These are phyloP conservation scores for Syngnathus acus DNA, from an alignment of 2,797 vertebrate genomes.

Conservation along the genomic window DNA sequence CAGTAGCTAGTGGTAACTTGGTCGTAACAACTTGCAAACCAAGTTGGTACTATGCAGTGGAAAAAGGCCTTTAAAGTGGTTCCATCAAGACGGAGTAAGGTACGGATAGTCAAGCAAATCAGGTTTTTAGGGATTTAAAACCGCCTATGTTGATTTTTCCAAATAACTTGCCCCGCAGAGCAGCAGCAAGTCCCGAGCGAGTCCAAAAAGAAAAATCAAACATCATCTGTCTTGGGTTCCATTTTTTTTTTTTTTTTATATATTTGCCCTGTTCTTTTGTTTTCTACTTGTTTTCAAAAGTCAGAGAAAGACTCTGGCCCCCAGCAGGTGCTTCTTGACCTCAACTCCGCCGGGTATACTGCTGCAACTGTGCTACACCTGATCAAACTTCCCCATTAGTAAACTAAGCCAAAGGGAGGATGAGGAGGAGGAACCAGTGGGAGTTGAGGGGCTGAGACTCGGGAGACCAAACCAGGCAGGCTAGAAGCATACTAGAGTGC, in stretches of 20 bases:
- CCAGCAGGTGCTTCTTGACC: constrained; percentile 7
- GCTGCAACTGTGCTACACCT: constrained; percentile 3
- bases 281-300: not conserved
- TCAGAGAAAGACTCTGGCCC: not conserved
- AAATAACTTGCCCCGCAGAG: not conserved
- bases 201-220: not conserved
- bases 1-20: not conserved
- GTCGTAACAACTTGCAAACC: not conserved
- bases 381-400: constrained; percentile 10
- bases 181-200: not conserved
- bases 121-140: not conserved
- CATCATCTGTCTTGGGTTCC: constrained; percentile 4
- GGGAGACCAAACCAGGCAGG: constrained; percentile 6
- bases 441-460: not conserved
- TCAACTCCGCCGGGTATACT: constrained; percentile 1
- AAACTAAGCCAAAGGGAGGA: constrained; percentile 22
- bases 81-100: not conserved
- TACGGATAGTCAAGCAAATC: not conserved
- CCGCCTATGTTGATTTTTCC: not conserved
- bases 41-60: not conserved
- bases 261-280: not conserved
- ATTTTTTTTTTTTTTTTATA: not conserved
- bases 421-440: constrained; percentile 5
- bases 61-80: not conserved
- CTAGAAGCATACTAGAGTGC: constrained; percentile 18